Base-by-base conservation (phyloP, 1,140 invertebrate species). In the Drosophila leontia region DNA sequence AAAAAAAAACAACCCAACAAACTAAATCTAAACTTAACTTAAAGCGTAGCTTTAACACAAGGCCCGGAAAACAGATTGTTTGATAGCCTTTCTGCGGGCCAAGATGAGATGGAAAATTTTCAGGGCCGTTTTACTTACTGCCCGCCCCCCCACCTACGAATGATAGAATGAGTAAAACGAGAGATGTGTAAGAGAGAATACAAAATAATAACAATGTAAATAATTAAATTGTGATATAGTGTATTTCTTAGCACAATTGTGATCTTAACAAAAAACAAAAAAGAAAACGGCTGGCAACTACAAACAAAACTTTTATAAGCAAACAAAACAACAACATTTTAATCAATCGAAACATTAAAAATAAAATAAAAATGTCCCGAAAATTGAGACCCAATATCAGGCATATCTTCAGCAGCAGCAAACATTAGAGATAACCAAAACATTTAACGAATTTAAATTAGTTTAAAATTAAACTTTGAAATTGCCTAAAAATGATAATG, bases 201-300 rank as follows among this genome's bases (percentile, higher is more conserved):
- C 64, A 79, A 85, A 39, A 85, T 81, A 90, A 88, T 85, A 88
- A 88, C 60, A 85, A 69, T 90, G 86, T 90, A 90, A 90, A 90
- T 90, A 90, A 59, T 90, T 90, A 90, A 72, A 90, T 90, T 90
- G 85, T 90, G 85, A 90, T 90, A 90, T 90, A 90, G 85, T 55
- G 51, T 90, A 90, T 85, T 90, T 90, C 81, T 90, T 90, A 90
- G 85, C 85, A 90, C 85, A 90, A 90, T 90, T 90, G 85, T 90
- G 85, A 90, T 90, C 82, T 81, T 79, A 90, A 85, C 74, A 75
- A 88, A 48, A 13, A 15, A 15, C 23, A 26, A 26, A 48, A 55
- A 56, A 86, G 70, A 83, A 55, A 56, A 86, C 75, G 83, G 82
- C 82, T 86, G 77, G 82, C 83, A 82, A 88, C 78, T 90, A 78